Percentiles rank a stretch among this genome's conserved stretches.
Evolutionary conservation across 2,797 vertebrate species (phyloP).

Genomic region (Artibeus lituratus): DNA sequence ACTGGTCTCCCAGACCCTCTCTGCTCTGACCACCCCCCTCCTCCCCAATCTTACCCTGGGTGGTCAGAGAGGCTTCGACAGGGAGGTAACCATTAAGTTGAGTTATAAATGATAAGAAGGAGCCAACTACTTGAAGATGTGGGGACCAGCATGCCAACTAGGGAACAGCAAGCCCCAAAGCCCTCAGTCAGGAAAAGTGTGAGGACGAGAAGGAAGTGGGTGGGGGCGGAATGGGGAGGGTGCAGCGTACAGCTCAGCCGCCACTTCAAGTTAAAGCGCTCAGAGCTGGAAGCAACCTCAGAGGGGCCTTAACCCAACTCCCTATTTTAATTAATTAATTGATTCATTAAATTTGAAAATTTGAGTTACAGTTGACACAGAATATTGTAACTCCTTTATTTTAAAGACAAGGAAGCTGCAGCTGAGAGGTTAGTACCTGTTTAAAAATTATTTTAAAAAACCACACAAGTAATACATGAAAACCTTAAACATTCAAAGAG

Average conservation of each 20-base stretch:
- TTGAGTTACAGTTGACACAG: background rate
- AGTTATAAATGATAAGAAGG: background rate
- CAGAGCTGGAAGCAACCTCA: background rate
- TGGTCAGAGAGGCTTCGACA: background rate
- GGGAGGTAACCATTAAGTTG: background rate
- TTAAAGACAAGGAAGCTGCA: background rate
- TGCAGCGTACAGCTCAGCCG: background rate
- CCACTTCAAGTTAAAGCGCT: background rate
- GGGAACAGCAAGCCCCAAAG: background rate
- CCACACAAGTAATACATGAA: background rate
- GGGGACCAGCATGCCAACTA: background rate
- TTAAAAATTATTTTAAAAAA: background rate
- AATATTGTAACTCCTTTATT: background rate
- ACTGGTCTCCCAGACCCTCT: background rate
- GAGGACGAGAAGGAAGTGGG: background rate
- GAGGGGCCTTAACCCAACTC: background rate
- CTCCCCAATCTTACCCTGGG: background rate
- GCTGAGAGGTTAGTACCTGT: background rate
- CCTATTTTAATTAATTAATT: background rate
- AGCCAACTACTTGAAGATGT: background rate
- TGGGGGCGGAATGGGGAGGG: background rate
- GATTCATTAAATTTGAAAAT: background rate
- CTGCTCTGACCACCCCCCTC: background rate
- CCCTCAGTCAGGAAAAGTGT: background rate
- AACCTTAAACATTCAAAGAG: background rate